Percentiles rank a stretch among this genome's conserved stretches.
phyloP scores from a whole-genome alignment of 2,797 vertebrate species.

The Scolopax rusticola region DNA sequence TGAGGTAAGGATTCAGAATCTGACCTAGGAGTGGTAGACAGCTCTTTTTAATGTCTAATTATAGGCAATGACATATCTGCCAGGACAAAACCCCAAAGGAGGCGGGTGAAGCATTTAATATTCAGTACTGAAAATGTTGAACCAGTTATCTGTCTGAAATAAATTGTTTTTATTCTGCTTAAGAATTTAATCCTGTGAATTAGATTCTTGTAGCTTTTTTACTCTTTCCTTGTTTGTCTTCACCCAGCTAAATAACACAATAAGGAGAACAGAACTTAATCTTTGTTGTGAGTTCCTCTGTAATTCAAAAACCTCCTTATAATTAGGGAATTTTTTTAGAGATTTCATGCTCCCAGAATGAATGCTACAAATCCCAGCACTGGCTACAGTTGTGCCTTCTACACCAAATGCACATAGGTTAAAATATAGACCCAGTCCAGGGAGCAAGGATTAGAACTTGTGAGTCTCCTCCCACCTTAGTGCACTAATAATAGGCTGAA shows the following conservation, averaged over 20 bases:
- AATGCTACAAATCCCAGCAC: neutral
- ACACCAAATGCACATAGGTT: neutral
- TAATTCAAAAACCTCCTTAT: neutral
- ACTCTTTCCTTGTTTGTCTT: neutral
- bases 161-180: neutral
- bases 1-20: neutral
- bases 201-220: neutral
- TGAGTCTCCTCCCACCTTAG: neutral
- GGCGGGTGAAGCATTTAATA: neutral
- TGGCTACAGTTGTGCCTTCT: neutral
- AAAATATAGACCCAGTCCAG: neutral
- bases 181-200: neutral
- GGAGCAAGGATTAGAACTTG: neutral
- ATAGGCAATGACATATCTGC: neutral
- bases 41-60: constrained; percentile 8
- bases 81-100: neutral
- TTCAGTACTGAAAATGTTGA: neutral
- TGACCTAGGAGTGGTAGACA: neutral
- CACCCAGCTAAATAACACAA: neutral
- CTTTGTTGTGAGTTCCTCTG: neutral
- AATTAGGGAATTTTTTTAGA: neutral
- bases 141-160: neutral
- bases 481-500: neutral
- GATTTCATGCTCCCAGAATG: neutral
- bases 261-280: neutral